Conservation (phyloP, 2,797 vertebrate species). For the Pelobates cultripes region DNA sequence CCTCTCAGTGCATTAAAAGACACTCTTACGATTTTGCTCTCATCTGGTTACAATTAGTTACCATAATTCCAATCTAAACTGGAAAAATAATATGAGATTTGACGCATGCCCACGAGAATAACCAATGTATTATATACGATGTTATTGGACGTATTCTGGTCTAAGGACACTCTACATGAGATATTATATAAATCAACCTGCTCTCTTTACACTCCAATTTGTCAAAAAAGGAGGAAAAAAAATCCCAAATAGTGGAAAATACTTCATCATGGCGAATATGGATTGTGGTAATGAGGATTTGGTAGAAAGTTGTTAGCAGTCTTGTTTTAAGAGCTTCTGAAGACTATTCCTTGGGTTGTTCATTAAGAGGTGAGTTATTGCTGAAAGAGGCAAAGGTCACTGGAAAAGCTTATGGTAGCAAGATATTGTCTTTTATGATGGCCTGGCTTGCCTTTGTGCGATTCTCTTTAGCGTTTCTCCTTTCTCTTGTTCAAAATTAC, state of each 20-base stretch:
- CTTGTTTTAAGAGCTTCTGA: slow-evolving; percentile 76
- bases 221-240: neutral
- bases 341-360: slow-evolving; percentile 92
- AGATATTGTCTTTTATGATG: slow-evolving; percentile 83
- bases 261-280: slow-evolving; percentile 65
- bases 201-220: slow-evolving; percentile 62
- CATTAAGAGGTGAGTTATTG: slow-evolving; percentile 99
- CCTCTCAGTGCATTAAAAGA: neutral
- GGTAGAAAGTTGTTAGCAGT: slow-evolving; percentile 76
- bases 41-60: slow-evolving; percentile 52
- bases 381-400: slow-evolving; percentile 92
- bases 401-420: slow-evolving; percentile 94
- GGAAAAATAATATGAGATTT: slow-evolving; percentile 58
- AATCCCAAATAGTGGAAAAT: slow-evolving; percentile 54
- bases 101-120: slow-evolving; percentile 68
- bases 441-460: slow-evolving; percentile 82
- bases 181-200: slow-evolving; percentile 55
- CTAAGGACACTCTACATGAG: slow-evolving; percentile 57
- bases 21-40: slow-evolving; percentile 34
- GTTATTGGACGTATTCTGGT: slow-evolving; percentile 59
- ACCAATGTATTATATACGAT: slow-evolving; percentile 69
- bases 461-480: slow-evolving; percentile 69
- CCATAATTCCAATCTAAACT: slow-evolving; percentile 59
- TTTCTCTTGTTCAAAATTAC: slow-evolving; percentile 59
- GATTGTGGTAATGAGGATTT: slow-evolving; percentile 69